Percentiles rank a stretch among this genome's conserved stretches.
Evolutionary conservation across 2,888 invertebrate genomes (phyloP).

Genomic region (Xylota sylvarum): DNA sequence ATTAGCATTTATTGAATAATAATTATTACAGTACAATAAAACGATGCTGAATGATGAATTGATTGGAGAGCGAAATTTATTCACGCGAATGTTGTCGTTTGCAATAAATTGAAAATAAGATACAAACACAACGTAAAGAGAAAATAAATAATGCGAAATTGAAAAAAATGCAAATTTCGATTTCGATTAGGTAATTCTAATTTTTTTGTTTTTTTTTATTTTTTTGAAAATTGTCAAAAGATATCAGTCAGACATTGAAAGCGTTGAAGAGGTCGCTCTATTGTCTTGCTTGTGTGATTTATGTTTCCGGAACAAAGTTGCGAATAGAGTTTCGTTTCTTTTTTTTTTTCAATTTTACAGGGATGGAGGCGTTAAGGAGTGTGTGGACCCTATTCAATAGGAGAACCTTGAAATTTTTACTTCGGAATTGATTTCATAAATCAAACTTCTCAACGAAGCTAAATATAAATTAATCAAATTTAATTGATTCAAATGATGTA

Average conservation of each 20-base stretch:
- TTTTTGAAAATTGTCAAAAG: constrained; percentile 14
- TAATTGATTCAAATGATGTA: not conserved
- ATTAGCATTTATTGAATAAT: constrained; percentile 70
- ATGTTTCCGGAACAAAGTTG: constrained; percentile 14
- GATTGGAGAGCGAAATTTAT: constrained; percentile 28
- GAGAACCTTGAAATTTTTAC: not conserved
- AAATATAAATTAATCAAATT: not conserved
- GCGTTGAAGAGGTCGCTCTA: constrained; percentile 32
- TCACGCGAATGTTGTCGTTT: constrained; percentile 25
- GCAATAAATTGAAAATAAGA: constrained; percentile 22
- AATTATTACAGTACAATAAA: constrained; percentile 41
- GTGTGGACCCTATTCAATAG: not conserved
- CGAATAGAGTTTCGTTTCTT: not conserved
- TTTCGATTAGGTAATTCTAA: constrained; percentile 15
- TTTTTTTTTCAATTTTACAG: not conserved
- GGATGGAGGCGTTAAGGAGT: not conserved
- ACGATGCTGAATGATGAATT: constrained; percentile 28
- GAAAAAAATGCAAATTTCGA: constrained; percentile 14
- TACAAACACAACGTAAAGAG: not conserved
- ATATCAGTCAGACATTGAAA: constrained; percentile 26
- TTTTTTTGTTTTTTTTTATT: constrained; percentile 17
- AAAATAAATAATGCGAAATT: constrained; percentile 14
- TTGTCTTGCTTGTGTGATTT: constrained; percentile 23
- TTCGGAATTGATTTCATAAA: not conserved
- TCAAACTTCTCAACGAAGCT: not conserved